Evolutionary conservation across 2,113 vertebrate species (phyloP), one percentile per base, ranked within the genome.

Genomic region (Gadus macrocephalus): DNA sequence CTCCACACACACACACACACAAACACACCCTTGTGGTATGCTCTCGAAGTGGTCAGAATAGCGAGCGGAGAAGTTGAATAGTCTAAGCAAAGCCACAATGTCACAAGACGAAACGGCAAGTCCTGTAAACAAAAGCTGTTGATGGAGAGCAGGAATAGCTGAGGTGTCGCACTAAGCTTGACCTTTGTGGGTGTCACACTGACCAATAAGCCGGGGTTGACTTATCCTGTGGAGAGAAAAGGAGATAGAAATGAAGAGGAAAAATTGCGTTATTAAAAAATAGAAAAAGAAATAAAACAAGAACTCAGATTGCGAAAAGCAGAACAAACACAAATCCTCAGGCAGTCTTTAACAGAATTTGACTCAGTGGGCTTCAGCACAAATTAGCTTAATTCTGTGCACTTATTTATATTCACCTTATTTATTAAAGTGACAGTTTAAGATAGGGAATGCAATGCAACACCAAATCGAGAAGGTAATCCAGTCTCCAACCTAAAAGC

Each of bases 81-180:
- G 69, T 83, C 81, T 83, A 14, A 49, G 42, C 42, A 86, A 87
- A 90, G 85, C 89, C 86, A 87, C 88, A 89, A 83, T 89, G 78
- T 12, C 42, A 49, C 8, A 2, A 49, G 85, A 86, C 83, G 80
- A 78, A 74, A 78, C 78, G 76, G 9, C 83, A 74, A 71, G 81
- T 78, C 81, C 90, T 80, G 86, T 84, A 90, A 89, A 89, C 81
- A 86, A 90, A 89, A 88, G 87, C 88, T 87, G 86, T 87, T 84
- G 87, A 83, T 90, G 79, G 89, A 83, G 80, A 85, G 81, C 85
- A 88, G 81, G 90, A 87, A 49, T 11, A 49, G 42, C 81, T 85
- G 80, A 86, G 76, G 76, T 84, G 81, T 74, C 74, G 86, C 42
- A 49, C 42, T 85, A 86, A 89, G 86, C 77, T 82, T 86, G 84